Percentiles rank a stretch among this genome's conserved stretches.
phyloP scores from a whole-genome alignment of 1,140 invertebrate species.

The Heterodera carotae region DNA sequence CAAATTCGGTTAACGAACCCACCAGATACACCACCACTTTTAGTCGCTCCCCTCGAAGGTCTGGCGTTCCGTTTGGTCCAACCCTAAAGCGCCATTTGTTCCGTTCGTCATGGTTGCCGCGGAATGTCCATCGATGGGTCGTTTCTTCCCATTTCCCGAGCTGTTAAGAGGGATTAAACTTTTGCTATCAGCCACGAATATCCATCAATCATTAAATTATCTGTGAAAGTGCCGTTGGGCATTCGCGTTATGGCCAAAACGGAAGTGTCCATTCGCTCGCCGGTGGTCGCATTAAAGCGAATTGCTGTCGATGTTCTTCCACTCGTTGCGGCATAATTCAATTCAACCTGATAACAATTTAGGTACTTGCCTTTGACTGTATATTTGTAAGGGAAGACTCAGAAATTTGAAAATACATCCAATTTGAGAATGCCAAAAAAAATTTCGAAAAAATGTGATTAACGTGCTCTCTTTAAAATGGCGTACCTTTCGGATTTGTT shows the following conservation, averaged over 20 bases:
- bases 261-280: constrained; percentile 41
- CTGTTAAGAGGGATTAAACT: constrained; percentile 42
- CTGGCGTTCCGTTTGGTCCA: constrained; percentile 36
- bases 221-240: constrained; percentile 53
- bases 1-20: neutral
- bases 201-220: constrained; percentile 40
- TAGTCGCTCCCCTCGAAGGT: constrained; percentile 55
- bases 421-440: too few relatives aligned
- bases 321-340: neutral
- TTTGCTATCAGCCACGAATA: too few relatives aligned
- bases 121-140: constrained; percentile 50
- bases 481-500: constrained; percentile 49
- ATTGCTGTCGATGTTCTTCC: neutral
- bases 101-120: constrained; percentile 48
- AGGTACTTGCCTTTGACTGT: too few relatives aligned
- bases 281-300: constrained; percentile 28
- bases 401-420: too few relatives aligned
- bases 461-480: too few relatives aligned
- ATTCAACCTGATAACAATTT: neutral
- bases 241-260: constrained; percentile 50
- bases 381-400: too few relatives aligned
- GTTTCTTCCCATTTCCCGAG: constrained; percentile 54
- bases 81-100: constrained; percentile 62
- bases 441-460: constrained; percentile 18
- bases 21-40: constrained; percentile 61